phyloP scores from a whole-genome alignment of 2,888 invertebrate genomes.

The Drosophila mettleri region DNA sequence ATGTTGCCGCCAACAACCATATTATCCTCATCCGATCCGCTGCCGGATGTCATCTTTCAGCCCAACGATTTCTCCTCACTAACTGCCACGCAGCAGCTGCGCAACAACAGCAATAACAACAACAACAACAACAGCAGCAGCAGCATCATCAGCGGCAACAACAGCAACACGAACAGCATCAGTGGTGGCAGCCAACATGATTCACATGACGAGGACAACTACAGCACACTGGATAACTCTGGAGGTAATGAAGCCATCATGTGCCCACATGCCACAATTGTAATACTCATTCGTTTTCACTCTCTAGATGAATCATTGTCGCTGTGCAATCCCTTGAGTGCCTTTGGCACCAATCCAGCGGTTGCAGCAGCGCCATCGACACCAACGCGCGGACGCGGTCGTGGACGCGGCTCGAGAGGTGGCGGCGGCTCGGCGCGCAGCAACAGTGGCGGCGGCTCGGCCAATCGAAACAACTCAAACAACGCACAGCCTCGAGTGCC shows the following conservation, averaged over 20 bases:
- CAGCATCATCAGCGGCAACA: slow-evolving; percentile 36
- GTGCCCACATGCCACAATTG: not conserved
- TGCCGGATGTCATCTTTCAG: slow-evolving; percentile 82
- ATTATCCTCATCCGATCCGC: slow-evolving; percentile 82
- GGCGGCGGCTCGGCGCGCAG: slow-evolving; percentile 38
- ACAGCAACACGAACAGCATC: slow-evolving; percentile 41
- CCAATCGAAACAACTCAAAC: slow-evolving; percentile 25
- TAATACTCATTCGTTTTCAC: not conserved
- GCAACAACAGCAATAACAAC: slow-evolving; percentile 25
- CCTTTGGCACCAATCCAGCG: slow-evolving; percentile 26
- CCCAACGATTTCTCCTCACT: slow-evolving; percentile 84
- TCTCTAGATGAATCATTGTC: slow-evolving; percentile 56
- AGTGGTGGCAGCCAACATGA: slow-evolving; percentile 66
- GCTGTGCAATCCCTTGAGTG: slow-evolving; percentile 32
- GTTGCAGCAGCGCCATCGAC: not conserved
- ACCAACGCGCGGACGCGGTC: slow-evolving; percentile 71
- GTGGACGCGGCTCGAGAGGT: slow-evolving; percentile 67
- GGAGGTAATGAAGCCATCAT: slow-evolving; percentile 61
- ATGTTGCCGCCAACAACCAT: slow-evolving; percentile 82
- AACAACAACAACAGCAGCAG: slow-evolving; percentile 22
- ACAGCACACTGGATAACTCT: slow-evolving; percentile 72
- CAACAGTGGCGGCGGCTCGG: slow-evolving; percentile 21
- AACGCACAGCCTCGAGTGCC: slow-evolving; percentile 73
- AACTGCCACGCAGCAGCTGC: slow-evolving; percentile 78
- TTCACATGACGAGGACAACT: slow-evolving; percentile 72